These are phyloP conservation scores for Mechanitis messenoides DNA, from an alignment of 2,888 invertebrate genomes.

Conservation along the genomic window DNA sequence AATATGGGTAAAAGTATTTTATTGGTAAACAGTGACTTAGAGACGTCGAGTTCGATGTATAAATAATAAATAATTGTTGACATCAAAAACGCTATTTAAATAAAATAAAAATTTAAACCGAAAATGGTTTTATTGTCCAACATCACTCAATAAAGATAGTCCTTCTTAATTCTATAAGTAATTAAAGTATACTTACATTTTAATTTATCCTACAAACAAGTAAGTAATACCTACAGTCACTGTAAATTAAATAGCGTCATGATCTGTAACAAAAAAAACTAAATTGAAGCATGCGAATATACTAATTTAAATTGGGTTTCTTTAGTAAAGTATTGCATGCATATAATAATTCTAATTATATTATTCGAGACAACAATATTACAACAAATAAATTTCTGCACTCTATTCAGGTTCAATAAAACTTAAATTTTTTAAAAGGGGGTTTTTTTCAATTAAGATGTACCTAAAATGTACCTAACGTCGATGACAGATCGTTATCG, in stretches of 20 bases:
- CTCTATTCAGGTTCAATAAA: too few species aligned
- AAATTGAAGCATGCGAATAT: not conserved
- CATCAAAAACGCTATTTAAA: conserved; percentile 55
- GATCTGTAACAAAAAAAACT: conserved; percentile 48
- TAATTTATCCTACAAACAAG: not conserved
- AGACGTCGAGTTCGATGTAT: conserved; percentile 23
- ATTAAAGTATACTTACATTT: not conserved
- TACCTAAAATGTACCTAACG: too few species aligned
- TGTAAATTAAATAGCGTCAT: conserved; percentile 39
- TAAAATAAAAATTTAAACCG: conserved; percentile 55
- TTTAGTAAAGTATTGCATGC: too few species aligned
- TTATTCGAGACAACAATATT: too few species aligned
- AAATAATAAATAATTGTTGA: conserved; percentile 54
- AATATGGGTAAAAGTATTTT: conserved; percentile 11
- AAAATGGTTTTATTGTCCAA: conserved; percentile 52
- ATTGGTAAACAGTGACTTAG: conserved; percentile 13
- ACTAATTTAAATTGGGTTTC: too few species aligned
- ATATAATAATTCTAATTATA: too few species aligned
- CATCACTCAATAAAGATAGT: conserved; percentile 5
- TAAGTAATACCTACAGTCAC: not conserved
- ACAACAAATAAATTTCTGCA: too few species aligned
- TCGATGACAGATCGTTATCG: not conserved
- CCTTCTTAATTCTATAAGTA: not conserved
- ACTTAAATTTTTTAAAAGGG: too few species aligned
- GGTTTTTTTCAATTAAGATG: too few species aligned